These are phyloP conservation scores for Cnemophilus loriae DNA, from an alignment of 2,113 vertebrate genomes.

Conservation along the genomic window DNA sequence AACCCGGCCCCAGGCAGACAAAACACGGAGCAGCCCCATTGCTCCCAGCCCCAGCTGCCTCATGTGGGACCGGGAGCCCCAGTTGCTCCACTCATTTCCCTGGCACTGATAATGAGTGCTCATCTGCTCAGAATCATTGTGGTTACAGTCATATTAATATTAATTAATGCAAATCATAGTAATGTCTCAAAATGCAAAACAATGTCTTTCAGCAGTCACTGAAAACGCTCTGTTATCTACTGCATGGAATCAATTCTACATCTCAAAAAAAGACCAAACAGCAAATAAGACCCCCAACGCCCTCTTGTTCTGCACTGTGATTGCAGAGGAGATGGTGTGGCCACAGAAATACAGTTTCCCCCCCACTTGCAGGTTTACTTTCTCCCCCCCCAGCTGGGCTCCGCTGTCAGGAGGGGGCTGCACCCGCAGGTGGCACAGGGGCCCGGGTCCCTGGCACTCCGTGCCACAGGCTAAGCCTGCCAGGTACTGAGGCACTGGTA, in stretches of 20 bases:
- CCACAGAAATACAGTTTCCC: not conserved
- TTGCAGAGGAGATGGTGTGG: fast-evolving
- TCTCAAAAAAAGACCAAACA: not conserved
- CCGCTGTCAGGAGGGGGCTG: not conserved
- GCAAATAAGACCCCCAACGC: not conserved
- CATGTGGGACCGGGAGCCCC: fast-evolving
- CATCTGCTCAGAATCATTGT: not conserved
- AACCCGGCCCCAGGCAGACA: not conserved
- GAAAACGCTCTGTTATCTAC: not conserved
- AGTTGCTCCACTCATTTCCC: not conserved
- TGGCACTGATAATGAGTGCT: not conserved
- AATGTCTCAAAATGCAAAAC: not conserved
- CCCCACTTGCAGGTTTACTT: not conserved
- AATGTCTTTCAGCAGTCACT: not conserved
- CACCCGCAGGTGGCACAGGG: fast-evolving
- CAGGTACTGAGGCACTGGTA: not conserved
- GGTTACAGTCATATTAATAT: not conserved
- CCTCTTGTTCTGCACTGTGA: not conserved
- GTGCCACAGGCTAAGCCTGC: not conserved
- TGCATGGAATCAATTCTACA: not conserved
- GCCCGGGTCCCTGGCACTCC: fast-evolving
- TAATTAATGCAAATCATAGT: slow-evolving; percentile 11
- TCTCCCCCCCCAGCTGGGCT: not conserved
- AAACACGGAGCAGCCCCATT: fast-evolving
- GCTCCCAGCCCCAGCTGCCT: fast-evolving